These are phyloP conservation scores for Chironomus tepperi DNA, from an alignment of 1,140 invertebrate species.

Conservation along the genomic window DNA sequence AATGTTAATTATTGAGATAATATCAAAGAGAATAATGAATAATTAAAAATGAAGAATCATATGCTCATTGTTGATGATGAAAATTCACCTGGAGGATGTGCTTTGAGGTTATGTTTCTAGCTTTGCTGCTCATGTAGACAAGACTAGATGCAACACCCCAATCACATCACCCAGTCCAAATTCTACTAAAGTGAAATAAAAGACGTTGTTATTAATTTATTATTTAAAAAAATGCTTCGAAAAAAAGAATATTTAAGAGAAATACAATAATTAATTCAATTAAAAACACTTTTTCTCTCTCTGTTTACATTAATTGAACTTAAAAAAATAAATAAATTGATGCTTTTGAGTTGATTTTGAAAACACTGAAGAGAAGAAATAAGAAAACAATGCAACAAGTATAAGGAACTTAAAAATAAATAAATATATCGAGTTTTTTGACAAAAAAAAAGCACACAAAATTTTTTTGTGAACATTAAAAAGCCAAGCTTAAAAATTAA, in stretches of 20 bases:
- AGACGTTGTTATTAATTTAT: slow-evolving; percentile 11
- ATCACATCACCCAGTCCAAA: no score
- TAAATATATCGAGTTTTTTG: background rate
- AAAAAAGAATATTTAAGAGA: background rate
- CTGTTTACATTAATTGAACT: background rate
- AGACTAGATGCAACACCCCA: no score
- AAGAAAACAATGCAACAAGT: slow-evolving; percentile 8
- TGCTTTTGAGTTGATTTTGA: background rate
- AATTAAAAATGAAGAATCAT: background rate
- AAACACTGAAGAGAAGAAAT: background rate
- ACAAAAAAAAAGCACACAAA: background rate
- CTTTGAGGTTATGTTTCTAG: no score
- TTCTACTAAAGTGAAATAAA: background rate
- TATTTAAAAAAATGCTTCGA: background rate
- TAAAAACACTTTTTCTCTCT: background rate
- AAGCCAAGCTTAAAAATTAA: background rate
- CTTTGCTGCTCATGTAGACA: no score
- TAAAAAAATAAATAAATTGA: background rate
- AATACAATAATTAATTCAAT: slow-evolving; percentile 9
- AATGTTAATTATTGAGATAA: slow-evolving; percentile 14
- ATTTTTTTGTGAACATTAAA: background rate
- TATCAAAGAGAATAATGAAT: no score
- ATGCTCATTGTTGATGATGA: slow-evolving; percentile 1
- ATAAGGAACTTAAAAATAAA: background rate
- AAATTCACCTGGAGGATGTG: background rate